Conservation (phyloP, 2,113 vertebrate genomes). For the Empidonax traillii region DNA sequence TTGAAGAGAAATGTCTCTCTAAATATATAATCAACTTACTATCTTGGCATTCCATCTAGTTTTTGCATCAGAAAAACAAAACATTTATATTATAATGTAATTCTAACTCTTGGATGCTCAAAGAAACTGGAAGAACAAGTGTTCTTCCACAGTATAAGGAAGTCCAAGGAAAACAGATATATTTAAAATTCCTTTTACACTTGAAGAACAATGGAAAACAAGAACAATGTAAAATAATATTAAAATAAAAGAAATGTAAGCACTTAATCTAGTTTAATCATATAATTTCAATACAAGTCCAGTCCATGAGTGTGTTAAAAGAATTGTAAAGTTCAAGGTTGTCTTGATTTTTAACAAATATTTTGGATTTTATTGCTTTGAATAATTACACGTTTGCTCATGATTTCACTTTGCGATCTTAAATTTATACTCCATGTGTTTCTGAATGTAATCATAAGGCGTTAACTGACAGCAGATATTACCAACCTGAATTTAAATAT, state of each 20-base stretch:
- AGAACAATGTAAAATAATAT: not conserved
- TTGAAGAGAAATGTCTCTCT: not conserved
- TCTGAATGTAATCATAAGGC: not conserved
- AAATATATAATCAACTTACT: not conserved
- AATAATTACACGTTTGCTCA: not conserved
- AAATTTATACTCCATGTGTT: not conserved
- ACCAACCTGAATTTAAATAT: not conserved
- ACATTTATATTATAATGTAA: not conserved
- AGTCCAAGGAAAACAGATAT: not conserved
- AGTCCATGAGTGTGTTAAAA: not conserved
- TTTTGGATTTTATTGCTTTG: not conserved
- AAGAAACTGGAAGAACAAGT: not conserved
- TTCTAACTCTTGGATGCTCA: not conserved
- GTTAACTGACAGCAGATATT: not conserved
- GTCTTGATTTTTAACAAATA: not conserved
- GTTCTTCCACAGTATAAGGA: not conserved
- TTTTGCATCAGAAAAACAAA: not conserved
- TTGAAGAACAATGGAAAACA: not conserved
- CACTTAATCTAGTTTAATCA: fast-evolving
- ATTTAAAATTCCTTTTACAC: not conserved
- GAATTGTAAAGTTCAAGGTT: not conserved
- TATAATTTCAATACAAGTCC: not conserved
- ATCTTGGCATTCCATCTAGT: not conserved
- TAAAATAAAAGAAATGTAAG: not conserved
- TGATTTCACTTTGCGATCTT: not conserved